Evolutionary conservation across 1,140 invertebrate genomes (phyloP).

Genomic region (Pogonognathellus flavescens): DNA sequence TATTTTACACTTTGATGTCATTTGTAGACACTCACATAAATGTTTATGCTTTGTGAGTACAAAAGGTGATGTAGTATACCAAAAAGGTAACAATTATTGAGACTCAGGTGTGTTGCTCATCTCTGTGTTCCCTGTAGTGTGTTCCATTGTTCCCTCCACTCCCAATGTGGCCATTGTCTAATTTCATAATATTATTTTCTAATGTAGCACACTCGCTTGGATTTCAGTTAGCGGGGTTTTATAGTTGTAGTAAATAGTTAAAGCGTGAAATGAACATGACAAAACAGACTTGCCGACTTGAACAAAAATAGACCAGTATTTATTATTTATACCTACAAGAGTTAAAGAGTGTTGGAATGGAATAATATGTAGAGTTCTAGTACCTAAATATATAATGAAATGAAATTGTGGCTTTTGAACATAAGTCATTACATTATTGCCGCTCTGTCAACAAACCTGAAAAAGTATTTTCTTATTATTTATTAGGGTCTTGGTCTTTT

Average conservation of each 20-base stretch:
- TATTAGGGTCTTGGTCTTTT: background rate
- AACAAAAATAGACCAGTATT: conserved; percentile 8
- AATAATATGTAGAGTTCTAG: too few relatives aligned
- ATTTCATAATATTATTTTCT: too few relatives aligned
- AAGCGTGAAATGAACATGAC: conserved; percentile 44
- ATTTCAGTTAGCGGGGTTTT: too few relatives aligned
- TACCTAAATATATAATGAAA: too few relatives aligned
- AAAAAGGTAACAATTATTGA: conserved; percentile 34
- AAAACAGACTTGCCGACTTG: conserved; percentile 10
- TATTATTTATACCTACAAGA: too few relatives aligned
- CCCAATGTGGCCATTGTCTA: too few relatives aligned
- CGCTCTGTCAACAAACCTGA: background rate
- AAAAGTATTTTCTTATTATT: background rate
- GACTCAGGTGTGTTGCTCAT: conserved; percentile 12
- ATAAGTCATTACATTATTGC: background rate
- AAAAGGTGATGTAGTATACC: background rate
- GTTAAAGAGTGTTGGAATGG: background rate
- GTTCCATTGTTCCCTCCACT: background rate
- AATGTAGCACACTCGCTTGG: too few relatives aligned
- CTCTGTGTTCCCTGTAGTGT: background rate
- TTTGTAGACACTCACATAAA: too few relatives aligned
- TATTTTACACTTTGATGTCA: too few relatives aligned
- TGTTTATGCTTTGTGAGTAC: too few relatives aligned
- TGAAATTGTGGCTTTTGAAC: background rate
- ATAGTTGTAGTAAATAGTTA: background rate